Evolutionary conservation across 2,797 vertebrate genomes (phyloP), one percentile per base, ranked within the genome.

Genomic region (Nyctalus aviator): DNA sequence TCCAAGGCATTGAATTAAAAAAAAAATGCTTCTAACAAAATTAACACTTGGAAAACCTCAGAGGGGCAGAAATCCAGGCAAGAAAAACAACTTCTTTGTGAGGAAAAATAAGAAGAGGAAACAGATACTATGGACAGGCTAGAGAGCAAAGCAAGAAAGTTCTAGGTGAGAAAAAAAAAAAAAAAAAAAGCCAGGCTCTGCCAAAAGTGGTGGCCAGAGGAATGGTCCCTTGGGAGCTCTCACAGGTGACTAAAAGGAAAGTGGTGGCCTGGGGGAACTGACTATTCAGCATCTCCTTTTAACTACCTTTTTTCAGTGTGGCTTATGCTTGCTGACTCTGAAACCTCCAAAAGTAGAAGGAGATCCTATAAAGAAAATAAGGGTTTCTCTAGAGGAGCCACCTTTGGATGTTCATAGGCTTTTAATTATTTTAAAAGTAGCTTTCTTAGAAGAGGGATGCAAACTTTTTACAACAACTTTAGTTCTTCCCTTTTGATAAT

Each of bases 401-500:
- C 41, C 62, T 85, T 84, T 53, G 83, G 57, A 88, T 37, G 17
- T 37, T 86, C 35, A 30, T 35, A 64, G 81, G n/a, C 9, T 94
- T 90, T 89, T 90, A 83, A 1, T 88, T n/a, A 93, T 72, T 94
- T 95, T 72, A 35, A 90, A 86, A 93, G 44, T 59, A 96, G 41
- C 68, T 89, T 89, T 68, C 84, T 93, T 91, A 71, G 50, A 82
- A 93, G 46, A 83, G 62, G 11, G 20, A 81, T 35, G 71, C 57
- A 88, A 91, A 94, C 64, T 76, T 85, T 20, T 11, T 32, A 71
- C 20, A 30, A 59, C 25, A 75, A 90, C 57, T 86, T 95, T 82
- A 88, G 37, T 27, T 96, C 92, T 93, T 88, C 95, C 78, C 78
- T 96, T 98, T 98, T 97, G 53, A 97, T 96, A 97, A 95, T 20